Conservation (phyloP, 64 coral and sea anemone species). For the Platygyra sinensis region DNA sequence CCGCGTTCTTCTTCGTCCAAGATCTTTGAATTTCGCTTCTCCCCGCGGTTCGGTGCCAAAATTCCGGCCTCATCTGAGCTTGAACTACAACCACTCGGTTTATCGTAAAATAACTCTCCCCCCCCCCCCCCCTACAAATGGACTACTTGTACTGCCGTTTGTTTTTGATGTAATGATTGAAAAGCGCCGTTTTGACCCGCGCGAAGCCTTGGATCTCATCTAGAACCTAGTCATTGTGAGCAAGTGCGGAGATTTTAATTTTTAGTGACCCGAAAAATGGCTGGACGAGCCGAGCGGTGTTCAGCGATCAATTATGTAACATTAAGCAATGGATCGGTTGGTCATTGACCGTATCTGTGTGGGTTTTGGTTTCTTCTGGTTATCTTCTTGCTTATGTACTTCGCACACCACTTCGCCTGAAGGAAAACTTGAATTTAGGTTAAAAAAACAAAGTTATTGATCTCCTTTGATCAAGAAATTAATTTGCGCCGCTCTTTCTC, state of each 20-base stretch:
- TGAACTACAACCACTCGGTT: constrained; percentile 63
- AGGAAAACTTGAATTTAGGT: too few species aligned
- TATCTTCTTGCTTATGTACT: constrained; percentile 96
- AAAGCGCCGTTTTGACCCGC: neutral
- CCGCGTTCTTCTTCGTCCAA: neutral
- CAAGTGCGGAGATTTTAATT: neutral
- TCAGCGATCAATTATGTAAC: constrained; percentile 67
- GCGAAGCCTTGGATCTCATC: neutral
- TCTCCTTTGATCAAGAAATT: too few species aligned
- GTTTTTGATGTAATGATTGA: too few species aligned
- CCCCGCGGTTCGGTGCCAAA: constrained; percentile 49
- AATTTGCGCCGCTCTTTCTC: constrained; percentile 43
- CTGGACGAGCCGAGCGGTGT: constrained; percentile 71
- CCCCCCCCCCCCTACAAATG: too few species aligned
- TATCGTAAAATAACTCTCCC: too few species aligned
- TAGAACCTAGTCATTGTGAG: neutral
- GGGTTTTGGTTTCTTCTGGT: constrained; percentile 98
- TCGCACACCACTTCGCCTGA: constrained; percentile 83
- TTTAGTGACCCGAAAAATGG: constrained; percentile 87
- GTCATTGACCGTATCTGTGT: constrained; percentile 99
- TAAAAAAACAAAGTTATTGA: too few species aligned
- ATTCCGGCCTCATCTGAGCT: constrained; percentile 43
- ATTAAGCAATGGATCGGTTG: constrained; percentile 98
- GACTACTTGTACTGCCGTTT: too few species aligned
- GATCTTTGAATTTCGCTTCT: neutral